phyloP scores from a whole-genome alignment of 2,113 vertebrate genomes.

The Taurulus bubalis region DNA sequence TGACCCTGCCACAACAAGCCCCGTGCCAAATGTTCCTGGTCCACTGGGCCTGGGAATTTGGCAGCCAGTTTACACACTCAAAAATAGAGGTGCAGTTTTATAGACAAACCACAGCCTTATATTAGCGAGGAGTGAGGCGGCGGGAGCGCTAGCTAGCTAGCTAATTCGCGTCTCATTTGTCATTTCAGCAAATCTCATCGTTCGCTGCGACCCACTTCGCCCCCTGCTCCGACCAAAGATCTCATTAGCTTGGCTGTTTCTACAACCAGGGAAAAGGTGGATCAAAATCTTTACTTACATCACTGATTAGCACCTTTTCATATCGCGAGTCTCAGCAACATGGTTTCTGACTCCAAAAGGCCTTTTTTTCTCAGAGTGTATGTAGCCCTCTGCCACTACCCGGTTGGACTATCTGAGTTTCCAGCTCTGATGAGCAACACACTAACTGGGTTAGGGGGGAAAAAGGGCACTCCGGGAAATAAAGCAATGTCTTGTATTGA shows the following conservation, averaged over 20 bases:
- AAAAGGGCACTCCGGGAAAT: slow-evolving; percentile 39
- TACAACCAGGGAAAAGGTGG: no score
- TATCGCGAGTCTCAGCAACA: neutral
- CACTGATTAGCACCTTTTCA: neutral
- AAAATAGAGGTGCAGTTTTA: slow-evolving; percentile 25
- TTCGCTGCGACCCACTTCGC: no score
- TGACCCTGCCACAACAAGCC: slow-evolving; percentile 46
- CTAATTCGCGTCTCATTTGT: no score
- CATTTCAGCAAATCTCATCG: no score
- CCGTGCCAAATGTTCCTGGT: slow-evolving; percentile 49
- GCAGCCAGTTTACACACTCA: slow-evolving; percentile 40
- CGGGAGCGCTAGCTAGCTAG: no score
- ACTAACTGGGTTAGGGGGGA: slow-evolving; percentile 51
- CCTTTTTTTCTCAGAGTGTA: neutral
- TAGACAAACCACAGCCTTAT: no score
- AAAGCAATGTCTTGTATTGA: slow-evolving; percentile 38
- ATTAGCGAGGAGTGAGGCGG: no score
- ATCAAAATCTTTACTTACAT: neutral
- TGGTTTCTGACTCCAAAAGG: neutral
- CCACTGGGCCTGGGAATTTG: slow-evolving; percentile 62
- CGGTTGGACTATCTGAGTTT: neutral
- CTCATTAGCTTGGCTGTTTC: no score
- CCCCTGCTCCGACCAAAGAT: no score
- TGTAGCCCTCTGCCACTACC: slow-evolving; percentile 2
- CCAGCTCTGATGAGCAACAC: slow-evolving; percentile 19